phyloP scores from a whole-genome alignment of 2,113 vertebrate species.

The Mus pahari region DNA sequence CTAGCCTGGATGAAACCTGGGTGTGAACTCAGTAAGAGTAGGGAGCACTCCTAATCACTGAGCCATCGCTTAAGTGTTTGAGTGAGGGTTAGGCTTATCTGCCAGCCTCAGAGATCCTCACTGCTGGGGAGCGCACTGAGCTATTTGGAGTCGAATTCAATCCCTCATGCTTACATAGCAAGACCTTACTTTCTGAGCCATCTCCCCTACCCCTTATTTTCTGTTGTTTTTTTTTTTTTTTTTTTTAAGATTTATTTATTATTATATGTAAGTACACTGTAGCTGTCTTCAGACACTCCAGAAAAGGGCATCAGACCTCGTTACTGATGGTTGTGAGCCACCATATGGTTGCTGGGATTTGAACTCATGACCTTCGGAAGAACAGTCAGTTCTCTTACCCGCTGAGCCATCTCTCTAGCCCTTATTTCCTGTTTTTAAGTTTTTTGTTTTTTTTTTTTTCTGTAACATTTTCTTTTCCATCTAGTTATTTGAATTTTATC shows the following conservation, averaged over 20 bases:
- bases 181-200: not conserved
- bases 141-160: not conserved
- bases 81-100: not conserved
- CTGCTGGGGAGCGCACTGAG: not conserved
- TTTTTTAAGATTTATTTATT: too few relatives aligned
- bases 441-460: not conserved
- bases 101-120: not conserved
- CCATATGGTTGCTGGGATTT: too few relatives aligned
- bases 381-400: too few relatives aligned
- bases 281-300: too few relatives aligned
- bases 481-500: conserved; percentile 18
- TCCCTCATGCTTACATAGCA: not conserved
- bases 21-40: not conserved
- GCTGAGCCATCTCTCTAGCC: not conserved
- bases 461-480: not conserved
- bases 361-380: too few relatives aligned
- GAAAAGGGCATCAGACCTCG: too few relatives aligned
- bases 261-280: too few relatives aligned
- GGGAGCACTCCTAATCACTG: not conserved
- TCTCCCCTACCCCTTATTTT: not conserved
- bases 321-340: too few relatives aligned
- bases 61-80: not conserved
- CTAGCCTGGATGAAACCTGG: not conserved
- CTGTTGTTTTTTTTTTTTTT: not conserved
- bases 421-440: not conserved